Base-by-base conservation (phyloP, 2,113 vertebrate genomes). In the Aldabrachelys gigantea region DNA sequence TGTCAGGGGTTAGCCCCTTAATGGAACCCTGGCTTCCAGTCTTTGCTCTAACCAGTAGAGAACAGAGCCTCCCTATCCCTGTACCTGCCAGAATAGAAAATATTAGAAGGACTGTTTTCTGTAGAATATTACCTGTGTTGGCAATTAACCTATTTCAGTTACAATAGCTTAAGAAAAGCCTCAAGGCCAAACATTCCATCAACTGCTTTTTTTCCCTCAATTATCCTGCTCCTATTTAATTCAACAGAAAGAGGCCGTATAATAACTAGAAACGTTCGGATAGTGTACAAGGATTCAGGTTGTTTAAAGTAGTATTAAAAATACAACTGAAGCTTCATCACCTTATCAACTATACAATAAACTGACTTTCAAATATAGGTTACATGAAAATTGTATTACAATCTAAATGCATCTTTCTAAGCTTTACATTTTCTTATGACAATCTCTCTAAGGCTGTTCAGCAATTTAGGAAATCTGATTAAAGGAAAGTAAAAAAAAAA, bases 181-280 rank as follows among this genome's bases (percentile, higher is more conserved):
- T 84, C 0, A 1, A 91, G 93, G 95, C 92, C 94, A 97, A 95
- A 92, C 88, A 97, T 91, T 95, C 95, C 93, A 95, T 93, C 89
- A 93, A 1, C 80, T 94, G 88, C 96, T 90, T 94, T 89, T 94
- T 84, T 94, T 78, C 62, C 89, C 44, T 44, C 95, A 97, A 93
- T 78, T 57, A 80, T 22, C 6, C 81, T 80, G 41, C 57, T 90
- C 82, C 31, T 16, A 31, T 94, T 84, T 27, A 25, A 96, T 84
- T 91, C 80, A 49, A 38, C 80, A 93, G 65, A 53, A 65, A 72
- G 59, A 88, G 14, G 56, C 25, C 38, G 1, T 14, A 65, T 72
- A 38, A 82, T 53, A 47, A 95, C 65, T 80, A 87, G 54, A 89
- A 94, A 89, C 31, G 53, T 25, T 82, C 38, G 49, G 87, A 69